Conservation (phyloP, 2,797 vertebrate species). For the Typhlichthys eigenmanni region DNA sequence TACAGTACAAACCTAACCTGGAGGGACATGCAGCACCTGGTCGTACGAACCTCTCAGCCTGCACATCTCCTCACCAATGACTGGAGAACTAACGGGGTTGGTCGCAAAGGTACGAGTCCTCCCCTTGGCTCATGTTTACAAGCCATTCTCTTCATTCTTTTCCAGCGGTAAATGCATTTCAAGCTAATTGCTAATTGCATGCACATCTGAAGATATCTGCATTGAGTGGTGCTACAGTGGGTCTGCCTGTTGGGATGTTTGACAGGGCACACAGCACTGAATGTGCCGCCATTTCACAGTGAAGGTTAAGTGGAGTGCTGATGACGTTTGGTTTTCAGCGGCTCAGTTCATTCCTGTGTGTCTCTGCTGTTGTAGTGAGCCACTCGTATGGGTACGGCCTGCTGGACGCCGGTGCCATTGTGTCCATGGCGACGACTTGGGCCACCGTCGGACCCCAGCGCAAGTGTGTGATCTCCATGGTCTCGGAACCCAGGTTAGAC, state of each 20-base stretch:
- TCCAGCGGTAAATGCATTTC: slow-evolving; percentile 13
- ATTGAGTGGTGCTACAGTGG: slow-evolving; percentile 16
- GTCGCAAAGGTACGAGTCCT: slow-evolving; percentile 87
- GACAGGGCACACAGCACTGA: slow-evolving; percentile 4
- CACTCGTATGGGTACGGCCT: slow-evolving; percentile 97
- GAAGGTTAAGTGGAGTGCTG: not conserved
- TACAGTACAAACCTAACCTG: slow-evolving; percentile 94
- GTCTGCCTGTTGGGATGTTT: slow-evolving; percentile 4
- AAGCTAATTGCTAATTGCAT: slow-evolving; percentile 19
- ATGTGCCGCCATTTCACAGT: slow-evolving; percentile 7
- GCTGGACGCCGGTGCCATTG: slow-evolving; percentile 90
- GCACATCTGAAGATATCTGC: slow-evolving; percentile 4
- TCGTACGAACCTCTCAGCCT: slow-evolving; percentile 92
- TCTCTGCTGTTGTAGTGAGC: slow-evolving; percentile 82
- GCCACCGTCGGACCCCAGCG: slow-evolving; percentile 87
- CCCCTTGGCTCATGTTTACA: slow-evolving; percentile 4
- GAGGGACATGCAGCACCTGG: slow-evolving; percentile 99
- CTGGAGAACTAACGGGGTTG: slow-evolving; percentile 94
- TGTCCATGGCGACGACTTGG: slow-evolving; percentile 88
- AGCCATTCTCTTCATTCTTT: not conserved
- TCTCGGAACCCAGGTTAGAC: slow-evolving; percentile 86
- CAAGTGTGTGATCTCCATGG: slow-evolving; percentile 88
- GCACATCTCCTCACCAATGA: slow-evolving; percentile 90
- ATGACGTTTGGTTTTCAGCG: slow-evolving; percentile 29
- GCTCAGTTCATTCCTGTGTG: slow-evolving; percentile 9